Percentiles rank a stretch among this genome's conserved stretches.
Evolutionary conservation across 1,140 invertebrate genomes (phyloP).

Genomic region (Dinoponera quadriceps): DNA sequence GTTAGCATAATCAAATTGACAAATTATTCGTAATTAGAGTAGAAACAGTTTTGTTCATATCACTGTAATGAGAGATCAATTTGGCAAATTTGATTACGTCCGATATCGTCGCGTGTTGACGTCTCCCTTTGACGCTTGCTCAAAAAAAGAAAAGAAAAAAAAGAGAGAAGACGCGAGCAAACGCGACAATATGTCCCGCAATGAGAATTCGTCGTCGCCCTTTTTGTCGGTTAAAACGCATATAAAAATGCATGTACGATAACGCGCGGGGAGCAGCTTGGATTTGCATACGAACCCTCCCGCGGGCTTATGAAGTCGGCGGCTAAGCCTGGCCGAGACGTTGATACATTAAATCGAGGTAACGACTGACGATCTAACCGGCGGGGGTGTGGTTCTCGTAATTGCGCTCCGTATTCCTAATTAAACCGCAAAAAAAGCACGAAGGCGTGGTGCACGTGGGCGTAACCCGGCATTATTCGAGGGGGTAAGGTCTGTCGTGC

Average conservation of each 20-base stretch:
- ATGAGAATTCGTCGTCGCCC: constrained; percentile 18
- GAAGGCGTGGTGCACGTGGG: constrained; percentile 68
- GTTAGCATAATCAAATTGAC: too few species aligned
- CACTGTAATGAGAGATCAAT: too few species aligned
- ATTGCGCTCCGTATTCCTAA: constrained; percentile 72
- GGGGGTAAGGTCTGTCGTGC: constrained; percentile 56
- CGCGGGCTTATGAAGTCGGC: constrained; percentile 37
- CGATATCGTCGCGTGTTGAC: too few species aligned
- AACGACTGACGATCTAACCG: constrained; percentile 61
- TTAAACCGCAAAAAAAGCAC: constrained; percentile 67
- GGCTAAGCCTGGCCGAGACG: constrained; percentile 43
- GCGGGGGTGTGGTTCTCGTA: constrained; percentile 71
- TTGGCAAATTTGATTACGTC: too few species aligned
- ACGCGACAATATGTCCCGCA: constrained; percentile 1
- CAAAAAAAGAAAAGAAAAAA: too few species aligned
- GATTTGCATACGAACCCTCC: constrained; percentile 47
- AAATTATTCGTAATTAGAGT: too few species aligned
- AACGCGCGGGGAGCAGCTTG: constrained; percentile 28
- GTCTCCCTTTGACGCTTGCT: too few species aligned
- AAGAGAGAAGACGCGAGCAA: neutral
- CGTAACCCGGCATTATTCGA: constrained; percentile 62
- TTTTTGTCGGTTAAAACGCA: constrained; percentile 24
- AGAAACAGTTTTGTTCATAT: too few species aligned
- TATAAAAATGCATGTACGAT: constrained; percentile 52
- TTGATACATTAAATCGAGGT: constrained; percentile 64